Percentiles rank a stretch among this genome's conserved stretches.
Conservation (phyloP, 2,113 vertebrate genomes). For the Girardinichthys multiradiatus region DNA sequence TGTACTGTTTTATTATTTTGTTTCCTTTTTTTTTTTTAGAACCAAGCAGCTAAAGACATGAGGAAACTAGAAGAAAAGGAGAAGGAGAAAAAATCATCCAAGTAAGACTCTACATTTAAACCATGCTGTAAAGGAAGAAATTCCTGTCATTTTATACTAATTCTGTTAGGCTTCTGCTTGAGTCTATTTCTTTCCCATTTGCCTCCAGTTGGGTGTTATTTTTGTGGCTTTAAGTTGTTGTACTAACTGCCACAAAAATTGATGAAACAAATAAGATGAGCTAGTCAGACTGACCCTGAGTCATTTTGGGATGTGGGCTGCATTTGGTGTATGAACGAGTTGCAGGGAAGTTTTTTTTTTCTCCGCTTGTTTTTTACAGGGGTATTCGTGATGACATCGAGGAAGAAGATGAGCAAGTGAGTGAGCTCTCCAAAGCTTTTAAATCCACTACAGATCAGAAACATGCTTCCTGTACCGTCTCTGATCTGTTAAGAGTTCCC, state of each 20-base stretch:
- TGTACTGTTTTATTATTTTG: background rate
- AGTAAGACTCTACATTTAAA: conserved; percentile 84
- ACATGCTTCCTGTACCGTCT: conserved; percentile 30
- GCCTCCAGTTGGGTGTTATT: background rate
- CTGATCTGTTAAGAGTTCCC: conserved; percentile 17
- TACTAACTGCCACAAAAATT: background rate
- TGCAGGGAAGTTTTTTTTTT: conserved; percentile 99
- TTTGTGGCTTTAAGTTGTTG: background rate
- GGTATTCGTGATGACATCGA: conserved; percentile 99
- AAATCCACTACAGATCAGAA: conserved; percentile 77
- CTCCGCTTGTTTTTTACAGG: conserved; percentile 99
- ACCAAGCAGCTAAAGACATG: conserved; percentile 97
- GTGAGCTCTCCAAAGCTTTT: conserved; percentile 91
- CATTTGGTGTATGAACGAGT: conserved; percentile 94
- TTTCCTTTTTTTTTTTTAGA: conserved; percentile 74
- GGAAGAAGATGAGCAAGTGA: conserved; percentile 99
- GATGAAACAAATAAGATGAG: background rate
- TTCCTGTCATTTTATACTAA: background rate
- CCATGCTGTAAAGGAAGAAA: background rate
- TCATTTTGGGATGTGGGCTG: conserved; percentile 68
- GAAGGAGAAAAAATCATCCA: conserved; percentile 91
- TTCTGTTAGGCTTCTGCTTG: background rate
- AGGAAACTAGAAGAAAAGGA: conserved; percentile 95
- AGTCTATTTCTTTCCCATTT: background rate
- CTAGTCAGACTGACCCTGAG: conserved; percentile 45